These are phyloP conservation scores for Philypnodon macrostomus DNA, from an alignment of 2,797 vertebrate genomes.

Conservation along the genomic window DNA sequence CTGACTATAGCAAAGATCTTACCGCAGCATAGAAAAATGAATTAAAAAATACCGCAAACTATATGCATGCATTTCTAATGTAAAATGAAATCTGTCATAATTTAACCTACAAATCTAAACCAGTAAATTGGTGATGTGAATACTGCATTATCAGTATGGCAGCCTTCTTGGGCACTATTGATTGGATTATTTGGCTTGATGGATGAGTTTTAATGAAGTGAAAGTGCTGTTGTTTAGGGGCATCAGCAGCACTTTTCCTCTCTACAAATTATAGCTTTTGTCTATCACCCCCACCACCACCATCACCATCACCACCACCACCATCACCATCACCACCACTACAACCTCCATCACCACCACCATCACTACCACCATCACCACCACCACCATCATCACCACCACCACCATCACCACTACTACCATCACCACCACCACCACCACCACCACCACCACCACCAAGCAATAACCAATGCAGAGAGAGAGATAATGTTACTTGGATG, in stretches of 20 bases:
- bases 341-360: too few relatives aligned
- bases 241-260: slow-evolving; percentile 36
- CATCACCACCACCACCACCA: too few relatives aligned
- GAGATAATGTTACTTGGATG: too few relatives aligned
- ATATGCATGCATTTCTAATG: neutral
- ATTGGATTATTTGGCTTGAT: slow-evolving; percentile 65
- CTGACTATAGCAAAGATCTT: too few relatives aligned
- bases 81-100: slow-evolving; percentile 30
- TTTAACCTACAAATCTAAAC: slow-evolving; percentile 35
- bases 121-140: slow-evolving; percentile 51
- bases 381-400: too few relatives aligned
- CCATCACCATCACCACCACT: too few relatives aligned
- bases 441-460: too few relatives aligned
- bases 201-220: slow-evolving; percentile 68
- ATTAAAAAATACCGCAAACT: neutral
- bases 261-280: slow-evolving; percentile 11
- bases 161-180: slow-evolving; percentile 48
- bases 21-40: too few relatives aligned
- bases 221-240: slow-evolving; percentile 45
- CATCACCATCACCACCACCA: slow-evolving; percentile 8
- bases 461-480: too few relatives aligned
- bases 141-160: slow-evolving; percentile 54
- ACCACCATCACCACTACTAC: too few relatives aligned
- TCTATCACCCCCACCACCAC: slow-evolving; percentile 9
- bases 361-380: too few relatives aligned